Evolutionary conservation across 2,113 vertebrate genomes (phyloP), one percentile per base, ranked within the genome.

Genomic region (Ailurus styani): DNA sequence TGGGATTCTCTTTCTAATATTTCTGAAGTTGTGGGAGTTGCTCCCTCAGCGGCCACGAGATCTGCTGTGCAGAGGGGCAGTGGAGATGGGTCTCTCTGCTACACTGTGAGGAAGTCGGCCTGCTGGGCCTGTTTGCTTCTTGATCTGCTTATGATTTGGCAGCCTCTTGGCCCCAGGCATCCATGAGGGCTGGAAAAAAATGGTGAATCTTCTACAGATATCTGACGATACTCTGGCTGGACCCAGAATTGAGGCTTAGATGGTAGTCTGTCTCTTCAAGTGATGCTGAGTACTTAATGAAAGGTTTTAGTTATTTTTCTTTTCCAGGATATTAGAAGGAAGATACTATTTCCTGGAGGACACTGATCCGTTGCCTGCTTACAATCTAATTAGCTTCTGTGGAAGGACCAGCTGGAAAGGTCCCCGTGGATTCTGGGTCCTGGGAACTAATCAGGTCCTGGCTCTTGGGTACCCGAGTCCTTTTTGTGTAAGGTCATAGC

Each of bases 81-180:
- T 3, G 2, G 40, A 60, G 21, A 11, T 17, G 12, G 42, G 60
- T 66, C 37, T 87, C 21, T 34, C 14, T 68, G 15, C 27, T 68
- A 0, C 29, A 4, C 7, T 64, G 37, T 0, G 0, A 4, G 7
- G 8, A 42, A 21, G 15, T 50, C 12, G 25, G 45, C 4, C 31
- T 31, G 6, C 27, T 37, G 13, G 40, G 7, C 25, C 42, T 62
- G 2, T 29, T 79, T 21, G 3, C 23, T 50, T 70, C 57, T 81
- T 66, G 7, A 3, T 23, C 42, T 85, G 57, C 50, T 31, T 50
- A 11, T 3, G 17, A 37, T n/a, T 91, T 86, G 82, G 31, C 10
- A 86, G 40, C 15, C 10, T 25, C 50, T 37, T 2, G 52, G 15
- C n/a, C 50, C 8, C 20, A 34, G 13, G 9, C 37, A 89, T 83